Conservation (phyloP, 2,113 vertebrate genomes). For the Tupaia tana region DNA sequence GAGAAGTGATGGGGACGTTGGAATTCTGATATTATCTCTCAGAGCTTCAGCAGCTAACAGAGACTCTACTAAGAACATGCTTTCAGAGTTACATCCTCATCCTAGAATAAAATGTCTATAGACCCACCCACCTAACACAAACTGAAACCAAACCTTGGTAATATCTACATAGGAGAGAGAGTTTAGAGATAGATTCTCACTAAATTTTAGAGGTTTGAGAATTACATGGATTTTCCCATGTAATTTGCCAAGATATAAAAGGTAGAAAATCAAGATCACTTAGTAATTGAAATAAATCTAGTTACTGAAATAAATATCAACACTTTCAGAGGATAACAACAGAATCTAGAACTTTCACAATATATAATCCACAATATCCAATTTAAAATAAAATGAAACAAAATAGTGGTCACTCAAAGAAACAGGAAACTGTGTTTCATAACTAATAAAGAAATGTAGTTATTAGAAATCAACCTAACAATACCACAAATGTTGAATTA, state of each 20-base stretch:
- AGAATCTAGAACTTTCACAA: background rate
- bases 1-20: too few relatives aligned
- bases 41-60: background rate
- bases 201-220: background rate
- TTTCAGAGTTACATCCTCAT: background rate
- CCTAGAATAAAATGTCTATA: background rate
- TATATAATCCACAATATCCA: background rate
- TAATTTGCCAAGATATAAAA: background rate
- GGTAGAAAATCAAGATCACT: background rate
- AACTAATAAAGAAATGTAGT: background rate
- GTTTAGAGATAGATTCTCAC: background rate
- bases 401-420: background rate
- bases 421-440: background rate
- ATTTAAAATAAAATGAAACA: background rate
- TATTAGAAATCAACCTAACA: background rate
- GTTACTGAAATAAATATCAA: background rate
- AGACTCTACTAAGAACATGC: rapidly evolving
- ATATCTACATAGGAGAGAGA: background rate
- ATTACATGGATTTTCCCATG: background rate
- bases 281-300: background rate
- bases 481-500: background rate
- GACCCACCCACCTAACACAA: background rate
- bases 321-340: background rate
- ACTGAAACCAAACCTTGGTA: background rate
- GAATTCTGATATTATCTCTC: background rate